phyloP scores from a whole-genome alignment of 2,888 invertebrate genomes.

The Merodon equestris region DNA sequence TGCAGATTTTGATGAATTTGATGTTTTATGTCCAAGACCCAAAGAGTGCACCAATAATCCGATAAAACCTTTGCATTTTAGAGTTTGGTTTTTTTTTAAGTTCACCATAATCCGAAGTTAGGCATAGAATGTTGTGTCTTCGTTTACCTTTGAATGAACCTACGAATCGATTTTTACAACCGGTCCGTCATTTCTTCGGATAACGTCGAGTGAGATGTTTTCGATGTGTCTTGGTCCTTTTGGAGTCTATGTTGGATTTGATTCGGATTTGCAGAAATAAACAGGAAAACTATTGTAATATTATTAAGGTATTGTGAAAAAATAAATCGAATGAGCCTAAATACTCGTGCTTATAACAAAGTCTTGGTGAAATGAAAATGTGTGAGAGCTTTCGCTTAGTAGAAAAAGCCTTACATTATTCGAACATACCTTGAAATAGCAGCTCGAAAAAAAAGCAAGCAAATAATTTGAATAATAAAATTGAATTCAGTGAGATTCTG shows the following conservation, averaged over 20 bases:
- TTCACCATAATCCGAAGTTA: too few relatives aligned
- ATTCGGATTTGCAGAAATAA: slow-evolving; percentile 46
- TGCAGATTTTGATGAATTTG: slow-evolving; percentile 8
- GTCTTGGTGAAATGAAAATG: too few relatives aligned
- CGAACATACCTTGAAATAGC: too few relatives aligned
- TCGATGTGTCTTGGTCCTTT: slow-evolving; percentile 71
- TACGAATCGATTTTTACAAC: slow-evolving; percentile 63
- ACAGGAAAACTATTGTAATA: slow-evolving; percentile 52
- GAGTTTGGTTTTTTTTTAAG: not conserved
- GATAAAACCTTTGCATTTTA: slow-evolving; percentile 1
- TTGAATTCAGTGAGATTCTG: too few relatives aligned
- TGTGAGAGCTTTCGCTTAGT: too few relatives aligned
- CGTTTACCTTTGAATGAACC: slow-evolving; percentile 47
- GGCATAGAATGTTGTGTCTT: slow-evolving; percentile 22
- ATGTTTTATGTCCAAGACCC: slow-evolving; percentile 14
- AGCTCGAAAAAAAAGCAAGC: too few relatives aligned
- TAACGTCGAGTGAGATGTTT: slow-evolving; percentile 72
- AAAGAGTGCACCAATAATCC: slow-evolving; percentile 34
- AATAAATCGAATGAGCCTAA: too few relatives aligned
- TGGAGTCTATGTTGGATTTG: slow-evolving; percentile 64
- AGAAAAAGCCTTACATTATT: too few relatives aligned
- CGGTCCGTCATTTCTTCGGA: slow-evolving; percentile 63
- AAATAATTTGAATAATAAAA: too few relatives aligned
- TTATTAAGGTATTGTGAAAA: not conserved
- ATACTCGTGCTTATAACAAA: too few relatives aligned